Evolutionary conservation across 1,140 invertebrate genomes (phyloP), one percentile per base, ranked within the genome.

Genomic region (Zaprionus lachaisei): DNA sequence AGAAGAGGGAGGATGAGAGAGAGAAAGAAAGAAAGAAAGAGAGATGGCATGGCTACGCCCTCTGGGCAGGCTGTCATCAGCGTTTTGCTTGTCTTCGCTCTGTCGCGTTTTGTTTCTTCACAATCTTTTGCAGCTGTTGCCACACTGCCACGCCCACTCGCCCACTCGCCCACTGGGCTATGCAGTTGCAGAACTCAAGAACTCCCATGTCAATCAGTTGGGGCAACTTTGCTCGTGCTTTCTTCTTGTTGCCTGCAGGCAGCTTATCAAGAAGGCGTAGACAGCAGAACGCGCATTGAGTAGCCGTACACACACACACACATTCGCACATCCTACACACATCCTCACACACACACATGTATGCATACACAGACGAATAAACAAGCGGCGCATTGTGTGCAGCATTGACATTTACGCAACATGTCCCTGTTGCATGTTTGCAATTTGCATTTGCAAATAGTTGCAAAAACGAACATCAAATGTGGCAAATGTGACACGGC

Each of bases 381-480:
- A 51, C 15, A 38, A 37, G 15, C 44, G 28, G 26, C 20, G 37
- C 37, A 65, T 68, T 69, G 72, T 57, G 74, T 77, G 68, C 60
- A 62, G 51, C 84, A 84, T 89, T 89, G 84, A 90, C 85, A 90
- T 90, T 90, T 90, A 89, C 85, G 85, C 85, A 90, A 90, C 85
- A 89, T 89, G 85, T 90, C 85, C 86, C 85, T 90, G 86, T 90
- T 90, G 85, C 85, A 90, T 90, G 85, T 90, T 90, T 82, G 85
- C 85, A 90, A 90, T 90, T 90, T 90, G 85, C 85, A 90, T 90
- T 90, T 85, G 85, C 86, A 90, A 90, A 90, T 90, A 89, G 85
- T 90, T 90, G 85, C 85, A 84, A 89, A 90, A 89, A 85, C 85
- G 85, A 89, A 89, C 81, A 89, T 90, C 85, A 90, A 90, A 90